Evolutionary conservation across 2,888 invertebrate genomes (phyloP), one percentile per base, ranked within the genome.

Genomic region (Gastrophysa polygoni): DNA sequence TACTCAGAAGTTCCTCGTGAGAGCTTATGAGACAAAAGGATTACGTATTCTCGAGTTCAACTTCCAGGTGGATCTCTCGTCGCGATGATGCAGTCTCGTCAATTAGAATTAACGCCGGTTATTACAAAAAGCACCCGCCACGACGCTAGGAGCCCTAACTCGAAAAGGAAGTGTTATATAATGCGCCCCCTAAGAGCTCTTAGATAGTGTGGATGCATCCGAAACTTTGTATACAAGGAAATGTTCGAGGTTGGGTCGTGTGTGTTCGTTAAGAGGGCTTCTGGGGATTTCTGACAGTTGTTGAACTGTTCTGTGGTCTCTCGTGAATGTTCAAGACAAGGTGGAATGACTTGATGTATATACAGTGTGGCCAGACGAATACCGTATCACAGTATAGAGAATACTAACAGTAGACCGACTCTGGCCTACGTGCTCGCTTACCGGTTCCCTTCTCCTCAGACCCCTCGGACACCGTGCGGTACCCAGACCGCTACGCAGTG

Each of bases 121-220:
- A 67, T 61, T 60, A 59, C 70, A 68, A 67, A 66, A 67, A 68
- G 67, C 64, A 44, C 21, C 55, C 56, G 32, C 56, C 32, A 60
- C 59, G 59, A 52, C 61, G 60, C 60, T 58, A 57, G 54, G 57
- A 18, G 57, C 29, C 17, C 49, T 32, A 59, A 59, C 61, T 59
- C 56, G 66, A 55, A 58, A 51, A 43, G 61, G 65, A 66, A 70
- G 64, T 58, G 59, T 63, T 63, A 55, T 64, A 62, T 70, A 72
- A 72, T 71, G 62, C 64, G 65, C 68, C 71, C 70, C 72, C 58
- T 51, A 69, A 67, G 73, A 69, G 70, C 64, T 50, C 63, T 71
- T 67, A 61, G 50, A 51, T 54, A 54, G 54, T 43, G 43, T 43
- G 43, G 54, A 63, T 64, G 68, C 59, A 68, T 64, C 60, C 64